Evolutionary conservation across 35 echinoderm and acorn worm genomes (phyloP).

Genomic region (Strongylocentrotus purpuratus): DNA sequence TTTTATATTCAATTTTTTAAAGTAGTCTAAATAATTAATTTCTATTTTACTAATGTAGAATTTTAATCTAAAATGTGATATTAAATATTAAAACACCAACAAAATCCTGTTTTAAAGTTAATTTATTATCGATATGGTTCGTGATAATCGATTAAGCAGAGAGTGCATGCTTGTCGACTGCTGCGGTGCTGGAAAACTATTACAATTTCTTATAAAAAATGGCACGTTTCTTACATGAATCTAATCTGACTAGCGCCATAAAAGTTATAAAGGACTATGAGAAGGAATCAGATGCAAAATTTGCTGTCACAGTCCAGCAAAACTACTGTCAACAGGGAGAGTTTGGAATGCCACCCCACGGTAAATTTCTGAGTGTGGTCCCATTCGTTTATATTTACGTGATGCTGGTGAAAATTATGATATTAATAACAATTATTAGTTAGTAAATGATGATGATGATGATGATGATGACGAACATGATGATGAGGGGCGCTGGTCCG

Average conservation of each 20-base stretch:
- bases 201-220: too few relatives aligned
- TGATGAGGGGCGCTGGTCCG: background rate
- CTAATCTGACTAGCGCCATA: background rate
- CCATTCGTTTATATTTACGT: background rate
- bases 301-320: background rate
- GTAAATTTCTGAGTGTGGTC: background rate
- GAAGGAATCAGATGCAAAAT: background rate
- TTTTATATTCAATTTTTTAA: too few relatives aligned
- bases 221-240: too few relatives aligned
- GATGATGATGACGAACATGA: background rate
- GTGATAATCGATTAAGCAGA: too few relatives aligned
- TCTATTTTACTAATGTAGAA: too few relatives aligned
- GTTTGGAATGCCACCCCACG: background rate
- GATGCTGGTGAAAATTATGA: background rate
- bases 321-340: conserved; percentile 17
- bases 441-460: background rate
- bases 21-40: too few relatives aligned
- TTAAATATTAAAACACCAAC: too few relatives aligned
- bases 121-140: too few relatives aligned
- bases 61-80: too few relatives aligned
- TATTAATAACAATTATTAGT: background rate
- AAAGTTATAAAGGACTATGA: background rate
- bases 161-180: too few relatives aligned
- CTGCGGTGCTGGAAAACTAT: too few relatives aligned
- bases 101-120: too few relatives aligned